phyloP scores from a whole-genome alignment of 2,797 vertebrate species.

The Propithecus perrieri region DNA sequence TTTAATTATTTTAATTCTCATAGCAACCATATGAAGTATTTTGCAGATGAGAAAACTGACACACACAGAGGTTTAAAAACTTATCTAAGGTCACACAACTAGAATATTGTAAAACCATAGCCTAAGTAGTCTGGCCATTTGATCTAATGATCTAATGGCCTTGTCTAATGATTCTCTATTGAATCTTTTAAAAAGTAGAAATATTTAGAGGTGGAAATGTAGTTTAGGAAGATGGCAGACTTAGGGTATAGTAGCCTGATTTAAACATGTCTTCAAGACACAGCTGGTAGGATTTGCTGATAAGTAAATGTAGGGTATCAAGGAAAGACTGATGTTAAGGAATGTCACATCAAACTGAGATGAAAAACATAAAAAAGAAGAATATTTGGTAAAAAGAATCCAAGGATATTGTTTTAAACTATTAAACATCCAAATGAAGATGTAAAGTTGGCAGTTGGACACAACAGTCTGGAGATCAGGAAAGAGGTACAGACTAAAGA shows the following conservation, averaged over 20 bases:
- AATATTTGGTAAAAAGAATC: background rate
- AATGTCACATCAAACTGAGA: background rate
- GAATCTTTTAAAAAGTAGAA: background rate
- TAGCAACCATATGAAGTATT: background rate
- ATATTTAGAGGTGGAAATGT: background rate
- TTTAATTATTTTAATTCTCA: constrained; percentile 31
- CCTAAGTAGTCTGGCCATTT: background rate
- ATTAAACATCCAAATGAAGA: background rate
- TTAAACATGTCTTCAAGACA: background rate
- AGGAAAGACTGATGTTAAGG: background rate
- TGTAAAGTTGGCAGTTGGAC: background rate
- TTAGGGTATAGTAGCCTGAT: background rate
- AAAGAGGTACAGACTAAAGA: background rate
- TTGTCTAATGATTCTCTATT: background rate
- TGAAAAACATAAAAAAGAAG: background rate
- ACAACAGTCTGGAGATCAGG: background rate
- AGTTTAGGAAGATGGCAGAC: background rate
- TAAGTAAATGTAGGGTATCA: background rate
- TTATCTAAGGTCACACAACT: background rate
- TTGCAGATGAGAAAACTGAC: background rate
- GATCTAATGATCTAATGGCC: too few species aligned
- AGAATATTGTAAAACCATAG: background rate
- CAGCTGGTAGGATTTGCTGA: background rate
- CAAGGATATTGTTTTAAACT: background rate
- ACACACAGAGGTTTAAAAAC: background rate